Base-by-base conservation (phyloP, 2,797 vertebrate species). In the Mus caroli region DNA sequence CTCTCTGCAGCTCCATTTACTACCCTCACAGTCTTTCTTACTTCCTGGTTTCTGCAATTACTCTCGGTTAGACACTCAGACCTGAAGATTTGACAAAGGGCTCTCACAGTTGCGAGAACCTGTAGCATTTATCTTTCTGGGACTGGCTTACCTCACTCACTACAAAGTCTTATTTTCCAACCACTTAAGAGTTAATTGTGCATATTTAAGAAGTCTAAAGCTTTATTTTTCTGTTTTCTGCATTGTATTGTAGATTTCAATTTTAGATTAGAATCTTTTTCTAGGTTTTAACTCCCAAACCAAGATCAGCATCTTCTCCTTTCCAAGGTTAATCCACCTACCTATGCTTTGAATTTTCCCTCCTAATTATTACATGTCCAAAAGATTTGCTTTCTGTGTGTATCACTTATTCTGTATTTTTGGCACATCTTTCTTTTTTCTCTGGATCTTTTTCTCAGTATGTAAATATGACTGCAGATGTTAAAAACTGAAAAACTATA, bases 381-480 rank as follows among this genome's bases (percentile, higher is more conserved):
- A 50, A 58, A 84, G 62, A 91, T 28, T 28, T 67, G 87, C 40
- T 92, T 88, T 58, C 31, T 86, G 9, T 17, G 50, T 40, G n/a
- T 12, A 58, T 78, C 56, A 92, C 71, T 96, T 84, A 22, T 95
- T 84, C 26, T 95, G 64, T 46, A 92, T 88, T 94, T 95, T 96
- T 87, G 78, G 26, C 64, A 84, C 54, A 46, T 82, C 40, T 85
- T 90, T 82, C 69, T 91, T 69, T 94, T 12, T 91, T 87, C 85
- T 79, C 26, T 94, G 90, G 83, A 54, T 96, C 28, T 96, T 94
- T 83, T 87, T n/a, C 60, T 94, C 46, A 94, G 75, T 94, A 22
- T 87, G 76, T 88, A 97, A 97, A 96, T 91, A 97, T 92, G 76
- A 92, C 90, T 96, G 71, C 94, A 95, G 97, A 97, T 96, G 91